Base-by-base conservation (phyloP, 2,888 invertebrate genomes). In the Nymphalis c-album region DNA sequence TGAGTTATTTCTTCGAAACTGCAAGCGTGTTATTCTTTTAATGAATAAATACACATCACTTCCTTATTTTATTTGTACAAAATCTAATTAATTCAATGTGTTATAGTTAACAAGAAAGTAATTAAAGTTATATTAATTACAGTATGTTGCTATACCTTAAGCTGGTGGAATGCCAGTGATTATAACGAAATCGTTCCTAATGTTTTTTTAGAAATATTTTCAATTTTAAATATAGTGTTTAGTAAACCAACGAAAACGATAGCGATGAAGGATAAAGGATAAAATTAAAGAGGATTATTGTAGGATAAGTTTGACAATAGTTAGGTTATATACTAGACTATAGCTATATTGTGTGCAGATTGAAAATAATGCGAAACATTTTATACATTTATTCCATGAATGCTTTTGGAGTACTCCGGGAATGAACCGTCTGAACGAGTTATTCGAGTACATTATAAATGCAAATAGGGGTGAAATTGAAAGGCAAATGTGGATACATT, bases 401-500 rank as follows among this genome's bases (percentile, higher is more conserved):
- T 17, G n/a, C n/a, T 6, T 35, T 55, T 55, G 7, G n/a, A 62
- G 62, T 60, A 46, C 18, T 60, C 31, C 20, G 35, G 64, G 47
- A 60, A 59, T 62, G 61, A 60, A 60, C 60, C 47, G 40, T 40
- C 65, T 63, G 65, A 71, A 60, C 47, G 63, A 71, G 64, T 69
- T 64, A 64, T 61, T 61, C 45, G 62, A 64, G 63, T 63, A 67
- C 51, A 69, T 72, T 71, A 69, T 65, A 66, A 65, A 68, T 66
- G 61, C 55, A 69, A 71, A 73, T 69, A 67, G 61, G 62, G 65
- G 31, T 65, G 58, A 67, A 73, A 65, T 68, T 67, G 71, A 63
- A 71, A 71, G 55, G 65, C 67, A 71, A 71, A 72, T 63, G 53
- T 68, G 64, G 62, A 48, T 22, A 59, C 55, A 59, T 68, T 67